Evolutionary conservation across 2,888 invertebrate species (phyloP), one percentile per base, ranked within the genome.

Genomic region (Marronus borbonicus): DNA sequence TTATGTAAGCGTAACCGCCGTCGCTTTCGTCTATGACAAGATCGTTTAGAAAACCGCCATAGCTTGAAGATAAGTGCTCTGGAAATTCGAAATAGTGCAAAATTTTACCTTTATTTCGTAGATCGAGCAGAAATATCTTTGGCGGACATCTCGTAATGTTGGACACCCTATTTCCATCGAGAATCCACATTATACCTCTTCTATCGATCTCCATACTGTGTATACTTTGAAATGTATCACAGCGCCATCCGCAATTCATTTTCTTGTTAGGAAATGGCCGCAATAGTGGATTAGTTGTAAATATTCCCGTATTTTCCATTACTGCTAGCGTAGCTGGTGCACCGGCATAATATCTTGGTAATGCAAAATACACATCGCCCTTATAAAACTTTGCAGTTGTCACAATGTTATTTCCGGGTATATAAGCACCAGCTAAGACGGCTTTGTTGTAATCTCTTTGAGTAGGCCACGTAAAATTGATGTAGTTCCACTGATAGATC

Each of bases 131-230:
- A 17, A 77, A 55, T 17, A 79, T 28, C 24, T 79, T 79, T 7
- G 79, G 77, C 5, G 79, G 69, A 20, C 79, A 79, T 12, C 58
- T 76, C 3, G 75, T 77, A 12, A 77, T 52, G 64, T 79, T 79
- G 8, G 77, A 66, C 78, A 24, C 93, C 91, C 78, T 90, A 91
- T 94, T 93, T 69, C 93, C 93, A 82, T 94, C 94, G 60, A 93
- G 88, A 12, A 92, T 90, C 91, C 93, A 94, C 92, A 95, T 92
- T 3, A 93, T 88, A 5, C 94, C 94, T 78, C 91, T 90, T 2
- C 91, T 91, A 86, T 95, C 95, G 76, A 95, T 92, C 85, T 95
- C 94, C 86, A 94, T 90, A 81, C 93, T 92, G 85, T 94, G 93
- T 20, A 95, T 93, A 83, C 92, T 93, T 85, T 95, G 95, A 72